Evolutionary conservation across 2,888 invertebrate species (phyloP), one percentile per base, ranked within the genome.

Genomic region (Hipparchia sbordonii): DNA sequence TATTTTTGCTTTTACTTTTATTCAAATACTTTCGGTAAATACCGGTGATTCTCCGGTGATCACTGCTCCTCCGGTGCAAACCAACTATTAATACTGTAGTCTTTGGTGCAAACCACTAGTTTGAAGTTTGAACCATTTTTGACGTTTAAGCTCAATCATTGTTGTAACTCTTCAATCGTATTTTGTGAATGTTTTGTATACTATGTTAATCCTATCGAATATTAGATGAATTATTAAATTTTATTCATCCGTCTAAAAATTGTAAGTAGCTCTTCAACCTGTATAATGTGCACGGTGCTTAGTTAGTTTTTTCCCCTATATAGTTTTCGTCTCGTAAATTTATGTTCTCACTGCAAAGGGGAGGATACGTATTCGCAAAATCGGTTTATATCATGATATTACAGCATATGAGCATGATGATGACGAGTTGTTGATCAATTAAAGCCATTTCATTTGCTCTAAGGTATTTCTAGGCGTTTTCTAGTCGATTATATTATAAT

Each of bases 321-420:
- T 92, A 93, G 93, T 93, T 93, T 93, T 93, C 92, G 92, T 93
- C 93, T 93, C 89, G 89, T 83, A 73, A 83, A 81, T 84, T 81
- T 82, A 82, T 84, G 81, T 85, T 83, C 81, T 81, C 80, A 81
- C 82, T 92, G 90, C 88, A 89, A 92, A 92, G 92, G 92, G 92
- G 93, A 87, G 93, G 90, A 91, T 89, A 85, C 85, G 78, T 81
- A 68, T 71, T 74, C 67, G 70, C 71, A 65, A 76, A 74, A 72
- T 74, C 69, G 6, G 45, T 66, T 48, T 71, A 72, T 73, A 70
- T 56, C 46, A 46, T 60, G 5, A 5, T 62, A 70, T 46, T 70
- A 56, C 54, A 62, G 33, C 8, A 33, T 33, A 13, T 12, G 33
- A 23, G 23, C 23, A 23, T 9, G 10, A 33, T 33, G 23, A 51